Evolutionary conservation across 2,113 vertebrate species (phyloP).

Genomic region (Platysternon megacephalum): DNA sequence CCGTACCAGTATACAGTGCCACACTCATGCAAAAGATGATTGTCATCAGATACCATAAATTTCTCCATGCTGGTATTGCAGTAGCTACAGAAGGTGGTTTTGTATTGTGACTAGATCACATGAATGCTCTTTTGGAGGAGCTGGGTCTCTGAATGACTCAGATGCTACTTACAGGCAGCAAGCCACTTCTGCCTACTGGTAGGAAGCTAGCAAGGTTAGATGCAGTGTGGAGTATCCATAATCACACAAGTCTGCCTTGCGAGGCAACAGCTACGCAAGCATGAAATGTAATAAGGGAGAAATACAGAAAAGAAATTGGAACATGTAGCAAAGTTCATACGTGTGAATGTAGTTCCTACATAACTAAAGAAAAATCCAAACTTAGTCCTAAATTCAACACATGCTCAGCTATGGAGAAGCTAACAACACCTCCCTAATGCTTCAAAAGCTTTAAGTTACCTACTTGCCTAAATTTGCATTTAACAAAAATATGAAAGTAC

Average conservation of each 20-base stretch:
- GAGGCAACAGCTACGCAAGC: constrained; percentile 52
- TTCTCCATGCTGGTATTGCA: not conserved
- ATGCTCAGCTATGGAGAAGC: not conserved
- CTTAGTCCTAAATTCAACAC: constrained; percentile 1
- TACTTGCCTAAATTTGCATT: not conserved
- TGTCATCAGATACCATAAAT: not conserved
- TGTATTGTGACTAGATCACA: fast-evolving
- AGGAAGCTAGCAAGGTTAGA: constrained; percentile 42
- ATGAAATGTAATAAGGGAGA: constrained; percentile 12
- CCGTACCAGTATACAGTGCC: not conserved
- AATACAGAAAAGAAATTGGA: not conserved
- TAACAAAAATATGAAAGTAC: not conserved
- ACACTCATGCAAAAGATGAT: not conserved
- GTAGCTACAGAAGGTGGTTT: not conserved
- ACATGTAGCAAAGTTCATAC: constrained; percentile 13
- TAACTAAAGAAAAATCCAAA: not conserved
- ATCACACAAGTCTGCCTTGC: constrained; percentile 50
- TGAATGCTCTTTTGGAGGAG: not conserved
- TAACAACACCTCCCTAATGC: not conserved
- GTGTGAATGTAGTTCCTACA: not conserved
- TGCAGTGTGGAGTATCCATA: constrained; percentile 33
- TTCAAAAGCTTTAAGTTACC: not conserved
- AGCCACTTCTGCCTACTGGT: constrained; percentile 20
- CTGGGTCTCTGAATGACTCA: not conserved
- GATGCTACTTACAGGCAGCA: constrained; percentile 32